These are phyloP conservation scores for Oryzias woworae DNA, from an alignment of 2,113 vertebrate species.

Conservation along the genomic window DNA sequence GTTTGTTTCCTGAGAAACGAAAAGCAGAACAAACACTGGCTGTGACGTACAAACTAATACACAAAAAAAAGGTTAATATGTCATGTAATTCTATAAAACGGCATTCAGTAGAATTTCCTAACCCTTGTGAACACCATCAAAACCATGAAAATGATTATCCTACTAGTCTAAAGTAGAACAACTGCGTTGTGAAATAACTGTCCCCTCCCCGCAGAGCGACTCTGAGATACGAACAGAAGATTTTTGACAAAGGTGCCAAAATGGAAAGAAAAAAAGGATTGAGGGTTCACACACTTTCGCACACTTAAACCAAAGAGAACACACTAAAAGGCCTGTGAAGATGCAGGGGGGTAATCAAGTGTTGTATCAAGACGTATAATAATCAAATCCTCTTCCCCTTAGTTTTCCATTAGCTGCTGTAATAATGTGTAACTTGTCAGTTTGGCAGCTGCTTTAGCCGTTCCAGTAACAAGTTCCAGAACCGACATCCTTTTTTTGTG, in stretches of 20 bases:
- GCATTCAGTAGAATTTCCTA: not conserved
- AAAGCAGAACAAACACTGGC: not conserved
- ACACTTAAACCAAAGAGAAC: slow-evolving; percentile 15
- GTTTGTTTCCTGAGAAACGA: not conserved
- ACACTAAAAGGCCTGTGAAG: slow-evolving; percentile 28
- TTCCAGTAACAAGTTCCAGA: too few relatives aligned
- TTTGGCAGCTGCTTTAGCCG: too few relatives aligned
- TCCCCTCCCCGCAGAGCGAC: not conserved
- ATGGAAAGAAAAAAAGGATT: not conserved
- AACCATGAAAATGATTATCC: not conserved
- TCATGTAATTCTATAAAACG: not conserved
- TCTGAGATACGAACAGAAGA: slow-evolving; percentile 6
- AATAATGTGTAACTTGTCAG: slow-evolving; percentile 2
- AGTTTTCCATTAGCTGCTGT: slow-evolving; percentile 41
- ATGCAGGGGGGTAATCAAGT: slow-evolving; percentile 35
- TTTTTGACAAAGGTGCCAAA: slow-evolving; percentile 42
- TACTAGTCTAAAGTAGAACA: not conserved
- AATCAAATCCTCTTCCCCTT: too few relatives aligned
- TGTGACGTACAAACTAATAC: not conserved
- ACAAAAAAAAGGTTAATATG: not conserved
- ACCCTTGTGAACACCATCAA: not conserved
- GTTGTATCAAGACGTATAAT: too few relatives aligned
- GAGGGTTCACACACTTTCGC: slow-evolving; percentile 16
- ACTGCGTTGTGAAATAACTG: not conserved
- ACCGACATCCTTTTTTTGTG: too few relatives aligned